phyloP scores from a whole-genome alignment of 2,113 vertebrate species.

The Percopsis transmontana region DNA sequence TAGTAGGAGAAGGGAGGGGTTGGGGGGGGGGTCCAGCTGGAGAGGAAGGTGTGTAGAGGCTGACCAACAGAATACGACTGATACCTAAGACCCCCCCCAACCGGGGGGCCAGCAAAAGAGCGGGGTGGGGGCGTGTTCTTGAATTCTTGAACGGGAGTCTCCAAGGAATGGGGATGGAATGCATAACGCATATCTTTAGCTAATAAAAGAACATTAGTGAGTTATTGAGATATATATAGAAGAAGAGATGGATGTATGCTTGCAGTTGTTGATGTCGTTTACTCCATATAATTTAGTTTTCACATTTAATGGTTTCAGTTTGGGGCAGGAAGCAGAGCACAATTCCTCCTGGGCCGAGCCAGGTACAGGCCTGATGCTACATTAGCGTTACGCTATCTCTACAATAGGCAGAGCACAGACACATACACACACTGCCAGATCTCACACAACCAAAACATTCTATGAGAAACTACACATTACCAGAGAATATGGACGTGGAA shows the following conservation, averaged over 20 bases:
- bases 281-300: neutral
- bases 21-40: slow-evolving; percentile 72
- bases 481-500: neutral
- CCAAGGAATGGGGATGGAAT: neutral
- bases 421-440: too few relatives aligned
- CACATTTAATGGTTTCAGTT: neutral
- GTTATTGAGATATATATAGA: neutral
- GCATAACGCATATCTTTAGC: neutral
- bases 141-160: neutral
- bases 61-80: slow-evolving; percentile 69
- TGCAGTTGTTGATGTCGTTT: neutral
- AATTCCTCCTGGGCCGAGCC: too few relatives aligned
- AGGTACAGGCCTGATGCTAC: too few relatives aligned
- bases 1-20: slow-evolving; percentile 46
- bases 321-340: too few relatives aligned
- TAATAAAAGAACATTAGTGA: neutral
- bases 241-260: neutral
- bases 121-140: slow-evolving; percentile 13
- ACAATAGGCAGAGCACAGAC: too few relatives aligned
- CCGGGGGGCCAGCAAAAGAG: neutral
- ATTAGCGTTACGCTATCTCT: too few relatives aligned
- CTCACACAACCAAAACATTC: too few relatives aligned
- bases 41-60: slow-evolving; percentile 77
- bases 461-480: too few relatives aligned
- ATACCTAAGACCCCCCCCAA: slow-evolving; percentile 52